phyloP scores from a whole-genome alignment of 2,113 vertebrate species.

The Pygoscelis adeliae region DNA sequence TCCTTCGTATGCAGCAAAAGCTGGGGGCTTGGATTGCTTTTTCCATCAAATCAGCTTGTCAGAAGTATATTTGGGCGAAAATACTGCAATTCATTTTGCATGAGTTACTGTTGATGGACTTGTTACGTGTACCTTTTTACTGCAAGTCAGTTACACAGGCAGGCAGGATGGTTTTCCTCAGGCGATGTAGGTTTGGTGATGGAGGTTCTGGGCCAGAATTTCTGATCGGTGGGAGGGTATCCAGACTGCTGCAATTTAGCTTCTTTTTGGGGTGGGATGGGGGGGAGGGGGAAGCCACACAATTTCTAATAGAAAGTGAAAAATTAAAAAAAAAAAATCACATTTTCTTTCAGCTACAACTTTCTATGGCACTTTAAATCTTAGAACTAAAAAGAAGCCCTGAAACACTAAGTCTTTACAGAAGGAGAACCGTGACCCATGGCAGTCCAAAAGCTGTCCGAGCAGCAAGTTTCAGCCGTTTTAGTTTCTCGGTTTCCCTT shows the following conservation, averaged over 20 bases:
- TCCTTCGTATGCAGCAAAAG: background rate
- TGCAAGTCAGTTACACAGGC: background rate
- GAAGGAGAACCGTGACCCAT: background rate
- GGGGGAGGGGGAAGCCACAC: fast-evolving
- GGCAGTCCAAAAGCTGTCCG: background rate
- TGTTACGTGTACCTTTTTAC: background rate
- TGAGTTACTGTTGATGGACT: background rate
- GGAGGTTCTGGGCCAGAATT: background rate
- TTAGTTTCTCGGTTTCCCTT: background rate
- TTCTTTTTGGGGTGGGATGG: fast-evolving
- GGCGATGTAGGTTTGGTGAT: background rate
- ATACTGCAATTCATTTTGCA: background rate
- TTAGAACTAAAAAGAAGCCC: background rate
- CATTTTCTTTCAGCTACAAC: background rate
- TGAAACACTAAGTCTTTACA: background rate
- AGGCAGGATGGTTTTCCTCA: background rate
- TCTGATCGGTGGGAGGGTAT: background rate
- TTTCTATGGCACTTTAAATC: background rate
- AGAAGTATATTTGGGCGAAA: background rate
- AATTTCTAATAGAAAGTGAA: background rate
- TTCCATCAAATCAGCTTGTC: background rate
- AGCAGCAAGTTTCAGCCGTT: background rate
- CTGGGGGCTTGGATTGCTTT: background rate
- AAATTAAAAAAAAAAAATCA: background rate
- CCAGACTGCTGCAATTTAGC: background rate